A percentile compares a stretch with the other conserved stretches of the same genome.
Conservation (phyloP, 2,797 vertebrate species). For the Bucorvus abyssinicus region DNA sequence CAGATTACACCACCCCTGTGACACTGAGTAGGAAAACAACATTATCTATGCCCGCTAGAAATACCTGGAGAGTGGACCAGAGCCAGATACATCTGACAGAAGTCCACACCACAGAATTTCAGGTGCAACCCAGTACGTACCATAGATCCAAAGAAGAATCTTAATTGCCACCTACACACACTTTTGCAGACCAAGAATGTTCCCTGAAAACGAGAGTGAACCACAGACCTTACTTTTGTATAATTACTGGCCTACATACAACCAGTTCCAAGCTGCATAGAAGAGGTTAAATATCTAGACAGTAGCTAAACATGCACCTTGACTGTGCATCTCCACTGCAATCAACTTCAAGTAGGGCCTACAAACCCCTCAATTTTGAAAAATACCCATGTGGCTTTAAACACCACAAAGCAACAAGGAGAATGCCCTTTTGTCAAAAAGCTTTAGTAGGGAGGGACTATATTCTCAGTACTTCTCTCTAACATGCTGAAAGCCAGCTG, state of each 20-base stretch:
- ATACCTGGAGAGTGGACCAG: background rate
- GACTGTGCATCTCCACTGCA: background rate
- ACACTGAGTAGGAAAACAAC: background rate
- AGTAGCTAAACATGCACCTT: background rate
- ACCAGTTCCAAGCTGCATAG: background rate
- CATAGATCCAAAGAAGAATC: background rate
- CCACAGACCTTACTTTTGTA: background rate
- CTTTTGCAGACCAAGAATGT: background rate
- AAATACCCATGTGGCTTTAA: background rate
- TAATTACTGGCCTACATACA: background rate
- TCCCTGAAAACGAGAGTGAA: background rate
- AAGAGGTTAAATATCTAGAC: background rate
- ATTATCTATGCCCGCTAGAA: background rate
- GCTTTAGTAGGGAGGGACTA: background rate
- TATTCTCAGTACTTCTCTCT: background rate
- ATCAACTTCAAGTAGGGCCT: background rate
- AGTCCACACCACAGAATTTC: background rate
- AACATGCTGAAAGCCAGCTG: background rate
- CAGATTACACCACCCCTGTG: background rate
- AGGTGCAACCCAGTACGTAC: background rate
- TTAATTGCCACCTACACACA: background rate
- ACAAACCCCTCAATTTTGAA: background rate
- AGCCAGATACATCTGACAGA: background rate
- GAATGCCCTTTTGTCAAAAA: background rate
- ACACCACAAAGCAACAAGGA: background rate